These are phyloP conservation scores for mouse (Mus musculus) DNA, from an alignment of 2,113 vertebrate species.

Conservation along the genomic window GRCm39 chr17:86854501-86855000, in stretches of 20 bases:
- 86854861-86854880: neutral
- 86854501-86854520: neutral
- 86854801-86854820: neutral
- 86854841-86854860: fast-evolving
- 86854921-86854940: neutral
- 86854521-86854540: neutral
- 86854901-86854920: neutral
- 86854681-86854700: neutral
- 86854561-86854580: neutral
- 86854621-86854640: neutral
- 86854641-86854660: neutral
- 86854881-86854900: neutral
- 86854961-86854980: neutral
- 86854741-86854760: too few relatives aligned
- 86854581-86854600: neutral
- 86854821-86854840: neutral
- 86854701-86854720: fast-evolving
- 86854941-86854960: neutral
- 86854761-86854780: neutral
- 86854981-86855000: slow-evolving; percentile 41
- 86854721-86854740: neutral
- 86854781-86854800: neutral
- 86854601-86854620: neutral
- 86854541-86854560: neutral
- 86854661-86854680: neutral